A percentile compares a stretch with the other conserved stretches of the same genome.
Conservation (phyloP, 2,797 vertebrate genomes). For the Propithecus perrieri region DNA sequence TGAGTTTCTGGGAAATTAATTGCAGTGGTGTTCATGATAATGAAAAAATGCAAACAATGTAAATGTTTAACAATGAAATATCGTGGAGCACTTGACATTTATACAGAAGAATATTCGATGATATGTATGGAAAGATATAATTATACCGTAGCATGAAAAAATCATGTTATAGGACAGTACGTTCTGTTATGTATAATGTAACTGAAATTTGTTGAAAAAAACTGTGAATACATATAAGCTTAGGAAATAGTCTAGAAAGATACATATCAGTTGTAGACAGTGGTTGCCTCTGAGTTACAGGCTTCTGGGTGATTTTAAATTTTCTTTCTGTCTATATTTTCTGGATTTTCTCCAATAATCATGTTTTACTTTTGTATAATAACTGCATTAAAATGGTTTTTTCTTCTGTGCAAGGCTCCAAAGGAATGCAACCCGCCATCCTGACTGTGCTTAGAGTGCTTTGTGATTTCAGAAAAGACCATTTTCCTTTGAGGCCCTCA, state of each 20-base stretch:
- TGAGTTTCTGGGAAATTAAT: background rate
- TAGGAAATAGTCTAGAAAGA: background rate
- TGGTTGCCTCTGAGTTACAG: background rate
- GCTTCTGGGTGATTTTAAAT: background rate
- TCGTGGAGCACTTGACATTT: background rate
- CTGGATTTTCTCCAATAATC: background rate
- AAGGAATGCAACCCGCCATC: background rate
- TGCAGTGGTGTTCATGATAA: background rate
- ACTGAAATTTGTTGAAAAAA: background rate
- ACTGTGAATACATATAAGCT: background rate
- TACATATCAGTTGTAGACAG: background rate
- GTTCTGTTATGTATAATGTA: background rate
- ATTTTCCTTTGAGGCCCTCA: background rate
- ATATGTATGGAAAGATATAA: background rate
- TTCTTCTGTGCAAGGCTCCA: background rate
- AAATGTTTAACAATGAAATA: background rate
- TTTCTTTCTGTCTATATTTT: constrained; percentile 7
- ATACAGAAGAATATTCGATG: background rate
- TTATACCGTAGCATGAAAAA: background rate
- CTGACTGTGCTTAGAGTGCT: background rate
- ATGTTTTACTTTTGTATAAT: background rate
- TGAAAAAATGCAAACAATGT: background rate
- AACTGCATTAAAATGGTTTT: background rate
- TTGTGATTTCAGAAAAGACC: background rate
- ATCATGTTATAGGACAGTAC: background rate